Conservation (phyloP, 2,888 invertebrate species). For the Parascotia fuliginaria region DNA sequence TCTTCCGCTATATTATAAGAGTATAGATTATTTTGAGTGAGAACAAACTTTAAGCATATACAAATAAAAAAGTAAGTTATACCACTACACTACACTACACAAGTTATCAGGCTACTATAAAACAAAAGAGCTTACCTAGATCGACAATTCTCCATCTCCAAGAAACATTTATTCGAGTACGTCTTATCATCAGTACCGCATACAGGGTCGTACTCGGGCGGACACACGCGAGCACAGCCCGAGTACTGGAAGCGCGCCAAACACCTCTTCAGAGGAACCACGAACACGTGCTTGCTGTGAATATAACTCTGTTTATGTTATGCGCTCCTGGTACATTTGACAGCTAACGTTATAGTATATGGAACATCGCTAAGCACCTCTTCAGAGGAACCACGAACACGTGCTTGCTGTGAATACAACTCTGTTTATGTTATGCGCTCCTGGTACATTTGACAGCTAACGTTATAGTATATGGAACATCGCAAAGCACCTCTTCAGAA, state of each 20-base stretch:
- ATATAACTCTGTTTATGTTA: conserved; percentile 26
- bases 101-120: conserved; percentile 21
- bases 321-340: conserved; percentile 27
- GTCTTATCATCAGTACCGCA: conserved; percentile 97
- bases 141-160: conserved; percentile 96
- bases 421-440: conserved; percentile 27
- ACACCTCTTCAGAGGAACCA: conserved; percentile 95
- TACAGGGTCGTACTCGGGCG: conserved; percentile 94
- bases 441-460: conserved; percentile 20
- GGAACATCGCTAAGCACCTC: conserved; percentile 91
- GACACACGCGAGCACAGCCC: conserved; percentile 94
- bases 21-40: too few relatives aligned
- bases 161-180: conserved; percentile 96
- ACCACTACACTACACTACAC: too few relatives aligned
- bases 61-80: too few relatives aligned
- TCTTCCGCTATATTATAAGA: too few relatives aligned
- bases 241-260: conserved; percentile 93
- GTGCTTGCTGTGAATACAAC: conserved; percentile 89
- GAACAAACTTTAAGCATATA: too few relatives aligned
- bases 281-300: conserved; percentile 93
- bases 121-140: conserved; percentile 82
- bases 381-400: conserved; percentile 96
- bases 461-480: too few relatives aligned
- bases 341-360: too few relatives aligned
- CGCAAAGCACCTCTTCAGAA: conserved; percentile 93